Evolutionary conservation across 2,888 invertebrate genomes (phyloP).

Genomic region (Heliconius erato): DNA sequence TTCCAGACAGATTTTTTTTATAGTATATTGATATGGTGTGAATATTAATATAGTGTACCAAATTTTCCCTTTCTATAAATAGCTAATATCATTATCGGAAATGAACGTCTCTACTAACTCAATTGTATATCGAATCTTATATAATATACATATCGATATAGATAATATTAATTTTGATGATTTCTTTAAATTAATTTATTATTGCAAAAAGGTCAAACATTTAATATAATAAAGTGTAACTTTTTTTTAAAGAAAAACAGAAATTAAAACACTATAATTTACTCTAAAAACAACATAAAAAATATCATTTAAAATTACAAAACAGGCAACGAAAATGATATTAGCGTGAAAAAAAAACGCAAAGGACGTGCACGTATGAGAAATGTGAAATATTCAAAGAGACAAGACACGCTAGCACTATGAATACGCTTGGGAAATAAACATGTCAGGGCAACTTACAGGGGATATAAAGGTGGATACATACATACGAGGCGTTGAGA

Average conservation of each 20-base stretch:
- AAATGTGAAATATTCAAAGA: constrained; percentile 61
- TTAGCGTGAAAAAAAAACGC: constrained; percentile 37
- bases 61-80: too few relatives aligned
- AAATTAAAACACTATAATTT: neutral
- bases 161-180: too few relatives aligned
- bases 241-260: neutral
- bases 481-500: constrained; percentile 50
- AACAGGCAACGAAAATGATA: constrained; percentile 31
- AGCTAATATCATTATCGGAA: too few relatives aligned
- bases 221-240: too few relatives aligned
- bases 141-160: too few relatives aligned
- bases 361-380: constrained; percentile 43
- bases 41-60: too few relatives aligned
- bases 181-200: too few relatives aligned
- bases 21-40: too few relatives aligned
- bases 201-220: too few relatives aligned
- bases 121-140: too few relatives aligned
- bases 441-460: constrained; percentile 64
- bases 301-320: neutral
- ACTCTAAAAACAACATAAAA: neutral
- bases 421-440: constrained; percentile 71
- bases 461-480: constrained; percentile 53
- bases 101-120: too few relatives aligned
- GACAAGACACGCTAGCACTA: constrained; percentile 57
- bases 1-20: too few relatives aligned